Base-by-base conservation (phyloP, 2,888 invertebrate species). In the Cristatella mucedo region DNA sequence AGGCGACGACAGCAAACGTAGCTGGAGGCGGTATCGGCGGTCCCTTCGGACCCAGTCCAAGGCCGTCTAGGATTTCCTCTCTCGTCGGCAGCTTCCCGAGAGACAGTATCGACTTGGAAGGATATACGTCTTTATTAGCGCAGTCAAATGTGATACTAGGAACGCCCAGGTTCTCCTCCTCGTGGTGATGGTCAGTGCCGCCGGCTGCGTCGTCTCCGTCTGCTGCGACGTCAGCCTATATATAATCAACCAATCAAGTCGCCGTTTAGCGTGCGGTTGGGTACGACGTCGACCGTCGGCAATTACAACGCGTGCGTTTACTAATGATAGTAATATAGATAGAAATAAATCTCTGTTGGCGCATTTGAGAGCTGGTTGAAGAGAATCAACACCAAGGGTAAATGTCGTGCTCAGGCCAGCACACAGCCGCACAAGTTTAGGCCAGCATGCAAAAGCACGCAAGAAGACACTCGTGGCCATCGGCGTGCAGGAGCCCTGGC, bases 1-100 rank as follows among this genome's bases (percentile, higher is more conserved):
- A 66, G 4, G 60, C 62, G 3, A 65, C 54, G 9, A 66, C 61
- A 43, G 53, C 51, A 49, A 66, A 66, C 18, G 49, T 44, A n/a
- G 63, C 63, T 30, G 60, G 53, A 3, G 63, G 64, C 6, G 66
- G 66, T 4, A 66, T 57, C 1, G 66, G 65, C 3, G 65, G 65
- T 9, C 65, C 66, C 18, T 50, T 52, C 1, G 58, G 57, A 21
- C 66, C 66, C 7, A 65, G 51, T 16, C 66, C 66, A 40, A 66
- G 51, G 4, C 66, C 66, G 51, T 66, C 63, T 38, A 66, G 41
- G 13, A 66, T 61, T 60, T 66, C 44, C 11, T 30, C 33, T 7
- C 41, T 30, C 11, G 33, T 9, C 15, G 45, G 46, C 22, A 46
- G 22, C 31, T 42, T 36, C n/a, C n/a, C n/a, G n/a, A n/a, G n/a